These are phyloP conservation scores for Hycleus phaleratus DNA, from an alignment of 1,140 invertebrate species.

Conservation along the genomic window DNA sequence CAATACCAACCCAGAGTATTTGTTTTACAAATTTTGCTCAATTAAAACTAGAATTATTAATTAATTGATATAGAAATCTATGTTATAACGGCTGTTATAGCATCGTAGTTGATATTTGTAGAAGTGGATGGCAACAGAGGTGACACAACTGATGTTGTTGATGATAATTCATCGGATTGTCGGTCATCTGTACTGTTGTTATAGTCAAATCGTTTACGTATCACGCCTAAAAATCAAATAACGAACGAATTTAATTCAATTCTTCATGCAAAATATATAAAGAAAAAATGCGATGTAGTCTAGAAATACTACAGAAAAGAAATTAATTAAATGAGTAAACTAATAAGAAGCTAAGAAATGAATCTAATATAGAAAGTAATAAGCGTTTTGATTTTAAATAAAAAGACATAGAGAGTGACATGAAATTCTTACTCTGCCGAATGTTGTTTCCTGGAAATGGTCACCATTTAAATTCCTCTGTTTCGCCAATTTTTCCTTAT, in stretches of 20 bases:
- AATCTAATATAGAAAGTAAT: neutral
- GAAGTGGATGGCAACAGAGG: conserved; percentile 30
- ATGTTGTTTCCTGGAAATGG: conserved; percentile 64
- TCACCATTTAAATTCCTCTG: conserved; percentile 56
- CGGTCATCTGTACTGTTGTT: neutral
- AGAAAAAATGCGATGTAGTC: neutral
- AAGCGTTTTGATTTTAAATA: neutral
- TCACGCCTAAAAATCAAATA: conserved; percentile 26
- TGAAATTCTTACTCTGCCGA: conserved; percentile 55
- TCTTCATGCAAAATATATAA: neutral
- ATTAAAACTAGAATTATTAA: too few species aligned
- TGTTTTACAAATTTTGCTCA: too few species aligned
- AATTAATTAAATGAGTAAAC: conserved; percentile 2
- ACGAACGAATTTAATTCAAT: neutral
- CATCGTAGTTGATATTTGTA: conserved; percentile 24
- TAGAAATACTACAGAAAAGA: neutral
- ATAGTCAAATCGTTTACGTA: conserved; percentile 16
- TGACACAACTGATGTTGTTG: conserved; percentile 21
- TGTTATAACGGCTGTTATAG: conserved; percentile 19
- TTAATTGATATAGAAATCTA: neutral
- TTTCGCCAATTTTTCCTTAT: conserved; percentile 68
- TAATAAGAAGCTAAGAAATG: conserved; percentile 1
- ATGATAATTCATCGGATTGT: conserved; percentile 10
- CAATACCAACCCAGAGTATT: too few species aligned
- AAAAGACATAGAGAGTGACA: conserved; percentile 15